Base-by-base conservation (phyloP, 2,113 vertebrate species). In the Synodontis membranacea region DNA sequence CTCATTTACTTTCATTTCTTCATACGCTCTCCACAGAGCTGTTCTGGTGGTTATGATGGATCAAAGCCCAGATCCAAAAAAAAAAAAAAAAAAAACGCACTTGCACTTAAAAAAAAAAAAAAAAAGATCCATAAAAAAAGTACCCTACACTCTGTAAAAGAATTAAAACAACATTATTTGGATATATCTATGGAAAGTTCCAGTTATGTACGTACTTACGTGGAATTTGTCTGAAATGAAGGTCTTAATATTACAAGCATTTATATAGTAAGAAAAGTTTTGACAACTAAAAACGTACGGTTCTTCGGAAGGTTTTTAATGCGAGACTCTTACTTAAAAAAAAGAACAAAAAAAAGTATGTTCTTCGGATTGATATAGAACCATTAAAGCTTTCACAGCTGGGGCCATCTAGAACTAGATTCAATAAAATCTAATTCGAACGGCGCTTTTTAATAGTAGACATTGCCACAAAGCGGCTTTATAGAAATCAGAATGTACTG, bases 1-100 rank as follows among this genome's bases (percentile, higher is more conserved):
- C 46, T 34, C 10, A 46, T 84, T 76, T 58, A 34, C 64, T 81
- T 58, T 80, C 46, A 44, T 70, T 82, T 58, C 70, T 82, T 25
- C 42, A 83, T 21, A 52, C 76, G 23, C 46, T 66, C 50, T 39
- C 48, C 54, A 8, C 52, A 56, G 3, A 56, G 78, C 52, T 58
- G 9, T 80, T 80, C 34, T 56, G 52, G 12, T 76, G 44, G 25
- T 48, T 76, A 50, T 31, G 14, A 80, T 39, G 78, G 52, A 80
- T 56, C 78, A 80, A 80, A 80, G 39, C 19, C 17, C 19, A 56
- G 56, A 80, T 80, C 50, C 48, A 56, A 34, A 54, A 56, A 79
- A 80, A 21, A 80, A 56, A n/a, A n/a, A n/a, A n/a, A n/a, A n/a
- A n/a, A n/a, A n/a, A n/a, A n/a, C n/a, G n/a, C n/a, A n/a, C n/a